These are phyloP conservation scores for Helobdella robusta DNA, from an alignment of 2,888 invertebrate species.

Conservation along the genomic window DNA sequence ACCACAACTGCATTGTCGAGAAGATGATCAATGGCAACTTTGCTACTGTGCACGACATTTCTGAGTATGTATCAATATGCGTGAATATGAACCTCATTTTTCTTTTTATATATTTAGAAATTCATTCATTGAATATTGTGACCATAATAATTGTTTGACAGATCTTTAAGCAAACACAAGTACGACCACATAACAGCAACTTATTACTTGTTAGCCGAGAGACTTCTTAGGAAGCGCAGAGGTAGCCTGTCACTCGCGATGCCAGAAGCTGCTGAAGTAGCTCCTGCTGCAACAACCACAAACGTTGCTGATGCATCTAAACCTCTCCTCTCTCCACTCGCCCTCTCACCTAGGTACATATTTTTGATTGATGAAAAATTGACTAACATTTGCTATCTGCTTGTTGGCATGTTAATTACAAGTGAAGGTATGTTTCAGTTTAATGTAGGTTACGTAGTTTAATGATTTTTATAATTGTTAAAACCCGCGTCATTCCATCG, in stretches of 20 bases:
- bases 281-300: no score
- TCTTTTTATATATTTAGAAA: background rate
- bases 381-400: no score
- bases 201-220: slow-evolving; percentile 87
- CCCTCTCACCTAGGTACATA: slow-evolving; percentile 48
- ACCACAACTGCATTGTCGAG: slow-evolving; percentile 79
- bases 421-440: no score
- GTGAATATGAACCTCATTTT: background rate
- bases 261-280: slow-evolving; percentile 46
- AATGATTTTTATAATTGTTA: background rate
- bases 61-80: slow-evolving; percentile 59
- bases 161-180: slow-evolving; percentile 83
- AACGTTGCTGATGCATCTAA: no score
- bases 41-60: slow-evolving; percentile 82
- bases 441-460: background rate
- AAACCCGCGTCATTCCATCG: background rate
- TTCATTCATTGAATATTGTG: background rate
- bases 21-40: slow-evolving; percentile 93
- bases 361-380: no score
- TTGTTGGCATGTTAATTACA: no score
- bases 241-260: background rate
- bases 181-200: slow-evolving; percentile 98
- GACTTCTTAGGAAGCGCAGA: slow-evolving; percentile 58
- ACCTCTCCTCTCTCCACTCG: slow-evolving; percentile 49
- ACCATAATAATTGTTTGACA: slow-evolving; percentile 43